Base-by-base conservation (phyloP, 1,140 invertebrate species). In the Condylostylus longicornis region DNA sequence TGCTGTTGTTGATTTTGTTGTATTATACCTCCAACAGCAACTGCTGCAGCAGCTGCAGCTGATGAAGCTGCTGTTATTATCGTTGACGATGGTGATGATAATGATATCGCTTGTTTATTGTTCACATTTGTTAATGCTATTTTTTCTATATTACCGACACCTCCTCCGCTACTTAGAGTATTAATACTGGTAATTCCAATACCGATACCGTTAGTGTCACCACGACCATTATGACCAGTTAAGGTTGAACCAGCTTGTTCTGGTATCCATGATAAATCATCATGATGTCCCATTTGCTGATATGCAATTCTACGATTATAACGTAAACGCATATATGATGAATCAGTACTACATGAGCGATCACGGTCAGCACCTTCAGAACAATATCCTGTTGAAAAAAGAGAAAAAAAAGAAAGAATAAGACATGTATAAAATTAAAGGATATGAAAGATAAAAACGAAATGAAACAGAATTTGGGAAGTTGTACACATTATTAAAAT, bases 301-400 rank as follows among this genome's bases (percentile, higher is more conserved):
- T 35, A 12, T 17, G 23, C 17, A 19, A 30, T 27, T 18, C 22
- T 28, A n/a, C 32, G 21, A 5, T 5, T 5, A 2, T 18, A 19
- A 19, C 20, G 17, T 6, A 19, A 37, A 22, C 29, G 10, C 15
- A 37, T 18, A 13, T 12, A 23, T 13, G 20, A n/a, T 20, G 54
- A 62, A 45, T 62, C 59, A 25, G 54, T 54, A 40, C 55, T 59
- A 36, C 50, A 51, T 10, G 54, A 58, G 31, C 57, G 42, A 39
- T 41, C 40, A 19, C 40, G n/a, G 15, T 41, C 40, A 20, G 29
- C 25, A 27, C 34, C 35, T 29, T 41, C 40, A 3, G 40, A 41
- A 29, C 34, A 41, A 28, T 41, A 41, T 8, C 40, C 40, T 41
- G 21, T 22, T 34, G n/a, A 40, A 5, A 15, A 13, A 15, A n/a